A percentile compares a stretch with the other conserved stretches of the same genome.
Evolutionary conservation across 2,888 invertebrate species (phyloP).

Genomic region (Nemapogon koenigi): DNA sequence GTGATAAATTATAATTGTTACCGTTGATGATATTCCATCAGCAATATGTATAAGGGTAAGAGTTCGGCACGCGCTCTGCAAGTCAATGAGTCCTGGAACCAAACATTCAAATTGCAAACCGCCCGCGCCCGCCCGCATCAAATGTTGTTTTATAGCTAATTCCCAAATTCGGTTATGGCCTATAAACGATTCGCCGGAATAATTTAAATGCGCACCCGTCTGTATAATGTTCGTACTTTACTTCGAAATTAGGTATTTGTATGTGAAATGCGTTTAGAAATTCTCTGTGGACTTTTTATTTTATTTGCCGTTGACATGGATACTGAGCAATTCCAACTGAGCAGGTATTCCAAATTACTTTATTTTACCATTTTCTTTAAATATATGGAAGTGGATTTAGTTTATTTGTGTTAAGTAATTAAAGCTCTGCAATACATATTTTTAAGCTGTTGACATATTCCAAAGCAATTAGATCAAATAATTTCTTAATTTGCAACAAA

Average conservation of each 20-base stretch:
- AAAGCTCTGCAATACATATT: no score
- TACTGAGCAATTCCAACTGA: no score
- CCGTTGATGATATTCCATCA: no score
- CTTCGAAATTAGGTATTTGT: constrained; percentile 62
- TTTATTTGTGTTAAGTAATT: no score
- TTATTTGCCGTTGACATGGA: no score
- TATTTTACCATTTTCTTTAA: no score
- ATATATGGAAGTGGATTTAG: no score
- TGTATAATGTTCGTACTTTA: constrained; percentile 63
- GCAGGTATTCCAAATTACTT: no score
- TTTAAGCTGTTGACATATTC: no score
- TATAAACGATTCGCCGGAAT: constrained; percentile 65
- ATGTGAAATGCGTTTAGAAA: constrained; percentile 63
- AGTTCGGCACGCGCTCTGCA: constrained; percentile 51
- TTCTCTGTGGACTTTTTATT: constrained; percentile 49
- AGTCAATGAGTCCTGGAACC: constrained; percentile 51
- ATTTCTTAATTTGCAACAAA: no score
- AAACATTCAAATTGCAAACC: constrained; percentile 62
- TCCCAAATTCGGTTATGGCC: constrained; percentile 66
- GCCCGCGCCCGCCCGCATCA: constrained; percentile 62
- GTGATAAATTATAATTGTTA: no score
- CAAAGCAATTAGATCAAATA: no score
- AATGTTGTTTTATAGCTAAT: constrained; percentile 67
- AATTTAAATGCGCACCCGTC: constrained; percentile 63
- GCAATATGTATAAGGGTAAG: constrained; percentile 29